A percentile compares a stretch with the other conserved stretches of the same genome.
These are phyloP conservation scores for Chinchilla lanigera DNA, from an alignment of 2,113 vertebrate genomes.

Conservation along the genomic window DNA sequence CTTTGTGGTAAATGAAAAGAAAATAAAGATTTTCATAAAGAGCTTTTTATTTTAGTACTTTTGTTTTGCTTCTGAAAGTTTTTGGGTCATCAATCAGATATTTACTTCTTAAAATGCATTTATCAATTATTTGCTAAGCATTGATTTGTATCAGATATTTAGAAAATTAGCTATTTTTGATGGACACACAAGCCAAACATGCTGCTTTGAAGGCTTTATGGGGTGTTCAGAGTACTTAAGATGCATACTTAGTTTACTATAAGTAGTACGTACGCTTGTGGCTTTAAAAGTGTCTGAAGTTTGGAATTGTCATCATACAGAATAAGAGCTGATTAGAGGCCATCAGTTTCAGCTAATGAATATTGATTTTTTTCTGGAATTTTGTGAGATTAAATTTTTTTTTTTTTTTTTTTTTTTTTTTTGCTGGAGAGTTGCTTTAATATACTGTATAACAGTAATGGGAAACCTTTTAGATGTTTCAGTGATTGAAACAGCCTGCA, in stretches of 20 bases:
- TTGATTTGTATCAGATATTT: constrained; percentile 24
- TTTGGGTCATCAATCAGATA: neutral
- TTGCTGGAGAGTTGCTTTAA: constrained; percentile 34
- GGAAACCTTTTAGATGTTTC: neutral
- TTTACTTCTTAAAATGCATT: constrained; percentile 9
- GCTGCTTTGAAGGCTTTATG: constrained; percentile 24
- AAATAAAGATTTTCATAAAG: constrained; percentile 29
- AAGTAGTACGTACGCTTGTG: neutral
- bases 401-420: neutral
- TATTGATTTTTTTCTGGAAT: constrained; percentile 26
- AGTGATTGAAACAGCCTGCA: neutral
- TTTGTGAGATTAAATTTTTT: neutral
- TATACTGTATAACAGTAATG: neutral
- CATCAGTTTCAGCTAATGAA: neutral
- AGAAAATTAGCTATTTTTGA: constrained; percentile 21
- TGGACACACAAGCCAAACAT: neutral
- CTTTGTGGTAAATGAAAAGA: constrained; percentile 55
- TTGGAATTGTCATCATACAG: constrained; percentile 49
- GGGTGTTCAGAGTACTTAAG: neutral
- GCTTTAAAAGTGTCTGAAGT: constrained; percentile 12
- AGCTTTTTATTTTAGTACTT: constrained; percentile 45
- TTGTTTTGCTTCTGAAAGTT: constrained; percentile 53
- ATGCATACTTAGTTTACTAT: neutral
- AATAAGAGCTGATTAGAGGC: neutral
- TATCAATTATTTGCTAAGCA: neutral